Percentiles rank a stretch among this genome's conserved stretches.
Evolutionary conservation across 2,888 invertebrate species (phyloP).

Genomic region (Eurois occulta): DNA sequence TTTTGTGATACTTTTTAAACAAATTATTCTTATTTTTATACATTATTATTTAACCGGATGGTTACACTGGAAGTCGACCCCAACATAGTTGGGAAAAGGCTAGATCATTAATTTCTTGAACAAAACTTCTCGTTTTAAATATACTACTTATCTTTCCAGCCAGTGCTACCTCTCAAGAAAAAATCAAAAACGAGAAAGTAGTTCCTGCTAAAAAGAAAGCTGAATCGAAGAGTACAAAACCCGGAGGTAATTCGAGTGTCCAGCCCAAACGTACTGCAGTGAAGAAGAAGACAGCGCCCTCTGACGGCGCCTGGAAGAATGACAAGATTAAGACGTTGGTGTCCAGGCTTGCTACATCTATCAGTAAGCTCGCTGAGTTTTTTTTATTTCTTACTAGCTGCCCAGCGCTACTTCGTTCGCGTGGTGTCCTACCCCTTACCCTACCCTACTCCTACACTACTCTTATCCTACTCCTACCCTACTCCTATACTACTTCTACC

Average conservation of each 20-base stretch:
- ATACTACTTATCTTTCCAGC: conserved; percentile 49
- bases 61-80: no score
- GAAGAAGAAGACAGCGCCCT: conserved; percentile 56
- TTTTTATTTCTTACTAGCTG: no score
- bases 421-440: no score
- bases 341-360: conserved; percentile 71
- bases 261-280: conserved; percentile 28
- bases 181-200: conserved; percentile 67
- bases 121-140: neutral
- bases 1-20: no score
- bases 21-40: no score
- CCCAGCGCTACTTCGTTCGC: no score
- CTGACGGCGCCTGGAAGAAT: conserved; percentile 64
- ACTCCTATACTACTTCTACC: no score
- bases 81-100: no score
- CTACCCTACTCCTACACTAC: no score
- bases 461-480: no score
- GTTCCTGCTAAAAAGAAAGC: conserved; percentile 53
- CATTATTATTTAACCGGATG: no score
- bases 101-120: neutral
- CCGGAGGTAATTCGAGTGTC: conserved; percentile 10
- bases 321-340: conserved; percentile 73
- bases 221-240: conserved; percentile 46
- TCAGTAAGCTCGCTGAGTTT: conserved; percentile 69
- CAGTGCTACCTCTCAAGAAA: conserved; percentile 60